Evolutionary conservation across 2,888 invertebrate genomes (phyloP).

Genomic region (Physocephala rufipes): DNA sequence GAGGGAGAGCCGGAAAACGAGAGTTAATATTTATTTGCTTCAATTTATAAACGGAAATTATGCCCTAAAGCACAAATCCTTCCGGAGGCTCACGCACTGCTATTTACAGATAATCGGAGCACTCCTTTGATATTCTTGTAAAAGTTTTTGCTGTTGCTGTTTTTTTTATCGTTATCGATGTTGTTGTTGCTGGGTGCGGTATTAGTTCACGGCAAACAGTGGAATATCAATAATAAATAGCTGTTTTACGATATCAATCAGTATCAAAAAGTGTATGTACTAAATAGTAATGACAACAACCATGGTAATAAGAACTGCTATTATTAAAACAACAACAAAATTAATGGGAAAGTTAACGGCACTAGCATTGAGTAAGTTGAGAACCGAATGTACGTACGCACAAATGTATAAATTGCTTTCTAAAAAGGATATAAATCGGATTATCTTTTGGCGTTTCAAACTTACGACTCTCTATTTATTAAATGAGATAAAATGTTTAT

Average conservation of each 20-base stretch:
- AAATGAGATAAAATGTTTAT: neutral
- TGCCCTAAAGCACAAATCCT: too few species aligned
- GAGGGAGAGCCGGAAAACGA: neutral
- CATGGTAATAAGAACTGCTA: neutral
- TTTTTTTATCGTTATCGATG: too few species aligned
- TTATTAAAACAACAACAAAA: neutral
- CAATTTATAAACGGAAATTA: conserved; percentile 40
- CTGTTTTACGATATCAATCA: too few species aligned
- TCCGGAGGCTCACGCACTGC: too few species aligned
- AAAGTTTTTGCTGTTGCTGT: too few species aligned
- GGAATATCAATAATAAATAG: conserved; percentile 51
- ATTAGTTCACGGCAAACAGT: conserved; percentile 46
- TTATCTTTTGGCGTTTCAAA: neutral
- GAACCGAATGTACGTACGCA: neutral
- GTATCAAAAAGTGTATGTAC: conserved; percentile 39
- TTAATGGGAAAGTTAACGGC: neutral
- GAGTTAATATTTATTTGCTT: conserved; percentile 34
- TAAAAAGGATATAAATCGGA: conserved; percentile 23
- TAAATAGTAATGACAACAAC: too few species aligned
- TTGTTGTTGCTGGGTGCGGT: conserved; percentile 26
- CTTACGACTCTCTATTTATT: neutral
- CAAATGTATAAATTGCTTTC: conserved; percentile 16
- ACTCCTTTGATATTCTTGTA: too few species aligned
- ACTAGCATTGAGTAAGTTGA: neutral
- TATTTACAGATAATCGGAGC: too few species aligned